Base-by-base conservation (phyloP, 2,888 invertebrate species). In the Tetragnatha montana region DNA sequence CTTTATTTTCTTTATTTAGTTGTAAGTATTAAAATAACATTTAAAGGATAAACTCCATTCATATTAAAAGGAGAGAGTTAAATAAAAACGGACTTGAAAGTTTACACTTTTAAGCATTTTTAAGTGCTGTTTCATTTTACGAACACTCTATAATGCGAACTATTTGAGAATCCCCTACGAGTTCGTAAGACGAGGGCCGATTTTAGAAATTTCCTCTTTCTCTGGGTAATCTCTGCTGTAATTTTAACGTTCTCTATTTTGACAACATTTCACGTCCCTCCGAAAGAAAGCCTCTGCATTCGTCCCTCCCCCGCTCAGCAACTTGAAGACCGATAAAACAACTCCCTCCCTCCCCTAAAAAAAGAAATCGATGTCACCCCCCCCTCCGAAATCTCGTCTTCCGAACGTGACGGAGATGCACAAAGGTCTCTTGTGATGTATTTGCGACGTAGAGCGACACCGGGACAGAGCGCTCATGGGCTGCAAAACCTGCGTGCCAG, bases 381-480 rank as follows among this genome's bases (percentile, higher is more conserved):
- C 73, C n/a, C n/a, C n/a, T 14, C 49, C 80, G 47, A 22, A 68
- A 74, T 74, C 82, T 74, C 60, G 50, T 73, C 22, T 51, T 60
- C 35, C 22, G 47, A 50, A 83, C 82, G 82, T 83, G 82, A 83
- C 82, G 22, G 74, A 83, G 82, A 68, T 74, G 71, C 74, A 51
- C 51, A 74, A 60, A 74, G 60, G 21, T 78, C 50, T 35, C 35
- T 35, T 50, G 51, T 51, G 51, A 49, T 78, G 50, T 49, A 51
- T 22, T 74, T 75, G 14, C 17, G 12, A n/a, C 51, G 10, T 70
- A 35, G 21, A 8, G 22, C 49, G 19, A 17, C 60, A 8, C 21
- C 19, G 79, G 51, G 74, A 87, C 4, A 35, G 35, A 35, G 35
- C 4, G 1, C 35, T 2, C 35, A 35, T 35, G 2, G 35, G 35